Evolutionary conservation across 2,888 invertebrate species (phyloP).

Genomic region (Mythimna albipuncta): DNA sequence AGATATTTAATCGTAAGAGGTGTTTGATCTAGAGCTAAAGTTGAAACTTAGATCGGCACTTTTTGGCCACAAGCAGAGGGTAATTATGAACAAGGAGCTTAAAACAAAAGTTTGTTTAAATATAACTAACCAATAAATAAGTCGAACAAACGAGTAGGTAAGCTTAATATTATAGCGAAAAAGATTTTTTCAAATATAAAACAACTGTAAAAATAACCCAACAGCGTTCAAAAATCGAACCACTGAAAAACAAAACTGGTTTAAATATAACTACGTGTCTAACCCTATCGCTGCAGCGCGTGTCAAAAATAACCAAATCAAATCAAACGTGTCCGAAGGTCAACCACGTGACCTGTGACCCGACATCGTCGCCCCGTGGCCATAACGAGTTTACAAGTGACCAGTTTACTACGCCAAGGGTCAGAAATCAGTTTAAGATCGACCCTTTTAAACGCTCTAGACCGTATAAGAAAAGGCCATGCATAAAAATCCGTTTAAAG

Average conservation of each 20-base stretch:
- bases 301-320: constrained; percentile 69
- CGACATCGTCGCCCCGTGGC: constrained; percentile 48
- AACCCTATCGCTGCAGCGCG: constrained; percentile 68
- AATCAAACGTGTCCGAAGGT: constrained; percentile 64
- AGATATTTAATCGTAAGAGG: no score
- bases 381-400: constrained; percentile 60
- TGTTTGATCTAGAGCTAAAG: no score
- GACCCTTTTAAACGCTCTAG: constrained; percentile 37
- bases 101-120: no score
- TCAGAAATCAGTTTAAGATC: constrained; percentile 52
- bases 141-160: no score
- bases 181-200: neutral
- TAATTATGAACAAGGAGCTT: no score
- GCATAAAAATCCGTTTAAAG: constrained; percentile 2
- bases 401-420: constrained; percentile 55
- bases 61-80: no score
- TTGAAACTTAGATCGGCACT: no score
- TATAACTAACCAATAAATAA: no score
- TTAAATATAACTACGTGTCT: constrained; percentile 44
- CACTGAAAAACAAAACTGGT: constrained; percentile 24
- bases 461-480: constrained; percentile 16
- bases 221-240: neutral
- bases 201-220: neutral
- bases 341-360: constrained; percentile 66
- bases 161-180: no score